A percentile compares a stretch with the other conserved stretches of the same genome.
These are phyloP conservation scores for Calephelis nemesis DNA, from an alignment of 1,140 invertebrate genomes.

Conservation along the genomic window DNA sequence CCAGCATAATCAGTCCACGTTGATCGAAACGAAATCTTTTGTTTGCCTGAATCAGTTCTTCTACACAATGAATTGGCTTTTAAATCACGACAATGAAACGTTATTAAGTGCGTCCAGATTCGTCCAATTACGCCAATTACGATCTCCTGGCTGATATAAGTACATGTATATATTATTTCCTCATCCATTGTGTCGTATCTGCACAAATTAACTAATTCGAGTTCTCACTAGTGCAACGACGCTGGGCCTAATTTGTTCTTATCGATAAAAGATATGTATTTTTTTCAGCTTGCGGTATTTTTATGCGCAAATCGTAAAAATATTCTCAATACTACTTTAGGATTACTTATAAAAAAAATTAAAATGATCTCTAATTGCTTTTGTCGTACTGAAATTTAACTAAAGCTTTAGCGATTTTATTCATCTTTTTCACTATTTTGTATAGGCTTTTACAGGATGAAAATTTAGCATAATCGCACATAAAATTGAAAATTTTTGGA, in stretches of 20 bases:
- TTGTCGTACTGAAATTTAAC: too few species aligned
- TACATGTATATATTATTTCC: constrained; percentile 72
- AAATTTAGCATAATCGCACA: too few species aligned
- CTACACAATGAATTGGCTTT: constrained; percentile 71
- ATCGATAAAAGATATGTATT: constrained; percentile 32
- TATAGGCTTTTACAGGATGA: too few species aligned
- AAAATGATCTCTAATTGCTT: too few species aligned
- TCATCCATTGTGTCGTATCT: constrained; percentile 74
- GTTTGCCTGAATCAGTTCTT: constrained; percentile 69
- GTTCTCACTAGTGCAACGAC: constrained; percentile 42
- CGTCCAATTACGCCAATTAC: constrained; percentile 77
- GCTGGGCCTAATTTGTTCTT: constrained; percentile 7
- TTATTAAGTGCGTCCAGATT: constrained; percentile 78
- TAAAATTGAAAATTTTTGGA: too few species aligned
- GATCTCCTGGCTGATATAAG: constrained; percentile 62
- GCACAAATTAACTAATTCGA: constrained; percentile 77
- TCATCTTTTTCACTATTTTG: too few species aligned
- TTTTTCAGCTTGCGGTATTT: too few species aligned
- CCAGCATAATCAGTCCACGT: constrained; percentile 5
- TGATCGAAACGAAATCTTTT: constrained; percentile 33
- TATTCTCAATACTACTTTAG: too few species aligned
- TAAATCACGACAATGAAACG: constrained; percentile 74
- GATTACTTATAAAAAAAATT: too few species aligned
- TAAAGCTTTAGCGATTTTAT: too few species aligned
- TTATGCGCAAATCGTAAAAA: too few species aligned